Base-by-base conservation (phyloP, 2,888 invertebrate genomes). In the Iphiclides podalirius region DNA sequence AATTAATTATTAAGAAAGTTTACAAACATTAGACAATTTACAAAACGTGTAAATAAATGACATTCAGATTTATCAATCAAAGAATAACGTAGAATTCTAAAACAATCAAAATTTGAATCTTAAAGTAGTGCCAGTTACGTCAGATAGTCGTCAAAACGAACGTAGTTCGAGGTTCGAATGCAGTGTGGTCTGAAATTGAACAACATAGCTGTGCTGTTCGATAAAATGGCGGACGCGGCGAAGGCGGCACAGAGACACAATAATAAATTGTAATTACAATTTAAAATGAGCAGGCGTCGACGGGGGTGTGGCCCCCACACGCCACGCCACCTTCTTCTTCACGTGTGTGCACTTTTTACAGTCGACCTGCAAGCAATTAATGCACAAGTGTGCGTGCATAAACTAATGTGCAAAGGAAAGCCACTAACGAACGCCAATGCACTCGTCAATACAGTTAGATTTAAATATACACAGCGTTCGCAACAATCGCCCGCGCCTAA, bases 201-300 rank as follows among this genome's bases (percentile, higher is more conserved):
- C 57, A 52, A 52, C 59, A 51, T 55, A 59, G 58, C 54, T 47
- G 48, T 47, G 50, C 62, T 35, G 50, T 72, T 81, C 83, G 79
- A 81, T 85, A 86, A 85, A 83, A 88, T 87, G 87, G 87, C 87
- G 70, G 68, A 63, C 67, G 63, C 71, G 72, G 67, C 70, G 84
- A 84, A 86, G 86, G 86, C 86, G 85, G 83, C 82, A 78, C 81
- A 86, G 83, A 87, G 86, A 87, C 68, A 71, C 87, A 87, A 86
- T 85, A 88, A 88, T 88, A 86, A 85, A 87, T 86, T 83, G 86
- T 86, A 86, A 88, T 88, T 88, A 88, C 88, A 87, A 86, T 87
- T 88, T 88, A 85, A 88, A 88, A 88, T 88, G 86, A 88, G 86
- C 87, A 80, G 87, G 87, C 86, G 86, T 75, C 78, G 76, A 70